phyloP scores from a whole-genome alignment of 2,113 vertebrate genomes.

The Siphamia tubifer region DNA sequence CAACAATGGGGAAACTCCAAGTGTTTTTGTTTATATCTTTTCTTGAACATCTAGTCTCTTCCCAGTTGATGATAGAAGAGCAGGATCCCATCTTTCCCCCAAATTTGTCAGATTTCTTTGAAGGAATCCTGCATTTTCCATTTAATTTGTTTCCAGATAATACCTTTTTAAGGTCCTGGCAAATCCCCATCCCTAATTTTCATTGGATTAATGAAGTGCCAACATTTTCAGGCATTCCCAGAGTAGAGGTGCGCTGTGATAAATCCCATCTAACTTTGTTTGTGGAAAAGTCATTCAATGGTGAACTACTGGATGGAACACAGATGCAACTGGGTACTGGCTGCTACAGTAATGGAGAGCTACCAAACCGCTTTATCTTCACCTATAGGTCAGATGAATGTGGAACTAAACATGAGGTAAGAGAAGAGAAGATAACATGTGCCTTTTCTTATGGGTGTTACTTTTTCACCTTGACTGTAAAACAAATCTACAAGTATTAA shows the following conservation, averaged over 20 bases:
- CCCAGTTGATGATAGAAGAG: not conserved
- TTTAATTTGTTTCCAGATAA: constrained; percentile 3
- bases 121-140: not conserved
- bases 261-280: constrained; percentile 29
- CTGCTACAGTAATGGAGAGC: constrained; percentile 52
- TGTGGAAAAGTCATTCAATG: constrained; percentile 36
- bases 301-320: constrained; percentile 2
- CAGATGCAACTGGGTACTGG: constrained; percentile 48
- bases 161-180: constrained; percentile 52
- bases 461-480: no score
- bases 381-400: constrained; percentile 52
- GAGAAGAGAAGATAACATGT: no score
- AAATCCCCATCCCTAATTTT: not conserved
- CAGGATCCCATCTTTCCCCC: not conserved
- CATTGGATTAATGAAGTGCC: not conserved
- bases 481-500: no score
- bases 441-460: no score
- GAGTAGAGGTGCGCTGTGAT: constrained; percentile 57
- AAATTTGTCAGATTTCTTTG: not conserved
- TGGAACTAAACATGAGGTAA: constrained; percentile 54
- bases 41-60: not conserved
- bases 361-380: constrained; percentile 48
- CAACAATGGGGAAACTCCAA: constrained; percentile 9
- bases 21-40: constrained; percentile 1
- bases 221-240: constrained; percentile 16